These are phyloP conservation scores for Synanceia verrucosa DNA, from an alignment of 2,797 vertebrate species.

Conservation along the genomic window DNA sequence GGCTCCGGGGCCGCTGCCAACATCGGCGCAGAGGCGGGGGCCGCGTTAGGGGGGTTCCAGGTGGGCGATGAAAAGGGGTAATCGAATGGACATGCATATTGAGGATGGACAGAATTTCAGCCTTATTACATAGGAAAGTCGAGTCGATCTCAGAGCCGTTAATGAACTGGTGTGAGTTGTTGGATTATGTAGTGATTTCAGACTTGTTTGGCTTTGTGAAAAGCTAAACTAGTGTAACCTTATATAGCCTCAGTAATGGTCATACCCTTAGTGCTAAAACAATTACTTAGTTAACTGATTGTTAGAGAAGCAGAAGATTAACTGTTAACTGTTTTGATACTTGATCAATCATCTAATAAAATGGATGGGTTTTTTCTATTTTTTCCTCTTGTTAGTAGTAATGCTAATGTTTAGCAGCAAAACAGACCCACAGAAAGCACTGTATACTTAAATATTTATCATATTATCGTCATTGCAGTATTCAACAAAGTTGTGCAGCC, in stretches of 20 bases:
- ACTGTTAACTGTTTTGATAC: not conserved
- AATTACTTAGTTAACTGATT: not conserved
- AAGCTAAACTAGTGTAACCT: not conserved
- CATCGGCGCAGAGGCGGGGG: conserved; percentile 86
- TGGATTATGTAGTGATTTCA: not conserved
- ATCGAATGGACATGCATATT: conserved; percentile 21
- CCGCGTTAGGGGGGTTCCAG: conserved; percentile 80
- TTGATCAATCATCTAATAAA: not conserved
- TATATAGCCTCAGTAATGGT: not conserved
- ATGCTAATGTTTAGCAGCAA: too few species aligned
- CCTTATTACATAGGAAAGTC: conserved; percentile 11
- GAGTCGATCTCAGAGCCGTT: not conserved
- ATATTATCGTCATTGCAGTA: too few species aligned
- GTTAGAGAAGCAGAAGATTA: not conserved
- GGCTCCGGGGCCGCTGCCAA: conserved; percentile 93
- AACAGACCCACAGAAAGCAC: too few species aligned
- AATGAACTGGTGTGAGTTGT: not conserved
- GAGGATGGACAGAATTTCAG: conserved; percentile 20
- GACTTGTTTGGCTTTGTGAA: not conserved
- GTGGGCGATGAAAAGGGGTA: conserved; percentile 75
- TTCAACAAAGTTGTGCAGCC: too few species aligned
- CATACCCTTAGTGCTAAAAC: not conserved
- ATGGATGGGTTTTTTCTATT: not conserved
- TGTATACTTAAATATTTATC: too few species aligned
- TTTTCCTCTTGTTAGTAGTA: too few species aligned